Evolutionary conservation across 2,113 vertebrate genomes (phyloP), one percentile per base, ranked within the genome.

Genomic region (Perca flavescens): DNA sequence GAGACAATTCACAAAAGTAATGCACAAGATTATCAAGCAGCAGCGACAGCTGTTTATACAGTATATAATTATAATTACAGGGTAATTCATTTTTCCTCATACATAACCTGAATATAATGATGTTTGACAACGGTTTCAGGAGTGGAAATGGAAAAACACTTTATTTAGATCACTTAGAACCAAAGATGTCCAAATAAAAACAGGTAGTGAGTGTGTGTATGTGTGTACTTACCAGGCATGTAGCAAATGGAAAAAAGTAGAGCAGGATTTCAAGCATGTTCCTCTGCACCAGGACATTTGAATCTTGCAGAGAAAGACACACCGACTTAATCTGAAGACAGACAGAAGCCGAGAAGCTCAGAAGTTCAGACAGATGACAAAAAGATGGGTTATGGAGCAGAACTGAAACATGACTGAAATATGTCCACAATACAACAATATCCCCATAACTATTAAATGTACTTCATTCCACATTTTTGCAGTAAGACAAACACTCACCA

Each of bases 271-370:
- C 98, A 73, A 99, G 92, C 58, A 95, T 98, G 89, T 99, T 98
- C 84, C 98, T 97, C 77, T 99, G 98, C 73, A 99, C 98, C 53
- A 99, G 96, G 64, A 97, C 96, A 76, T 99, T 99, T 21, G 97
- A 94, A 91, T 99, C 98, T 95, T 98, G 90, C 50, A 99, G 95
- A 0, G 96, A 96, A 1, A 95, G 94, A 71, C 96, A 96, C 36
- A 98, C 82, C 4, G 97, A 95, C 53, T 96, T 99, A 1, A 98
- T 90, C 98, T 99, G 74, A 6, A 73, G 1, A 83, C 11, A 80
- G 13, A 89, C 28, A 64, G 17, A 81, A 46, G 22, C 0, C 0
- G 0, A 80, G n/a, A 53, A 21, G 31, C 40, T 67, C 4, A 71
- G 19, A 58, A 31, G 60, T 61, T 77, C 5, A 77, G 22, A 61